These are phyloP conservation scores for Lamprotornis superbus DNA, from an alignment of 2,113 vertebrate genomes.

Conservation along the genomic window DNA sequence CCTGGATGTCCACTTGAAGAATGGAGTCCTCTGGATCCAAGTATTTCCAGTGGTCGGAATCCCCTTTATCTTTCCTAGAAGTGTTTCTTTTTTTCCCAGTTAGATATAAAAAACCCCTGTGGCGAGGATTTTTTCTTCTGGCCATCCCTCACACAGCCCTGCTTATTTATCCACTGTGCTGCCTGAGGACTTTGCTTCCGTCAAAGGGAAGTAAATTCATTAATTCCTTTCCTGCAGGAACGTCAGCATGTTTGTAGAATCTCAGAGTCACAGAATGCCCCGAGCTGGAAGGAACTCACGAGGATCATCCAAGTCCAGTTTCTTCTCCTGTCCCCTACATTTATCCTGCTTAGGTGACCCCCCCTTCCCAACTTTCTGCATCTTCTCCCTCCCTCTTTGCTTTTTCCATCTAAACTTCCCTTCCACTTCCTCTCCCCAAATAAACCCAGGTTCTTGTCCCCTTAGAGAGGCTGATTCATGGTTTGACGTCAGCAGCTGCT, in stretches of 20 bases:
- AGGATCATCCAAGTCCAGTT: not conserved
- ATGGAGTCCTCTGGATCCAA: not conserved
- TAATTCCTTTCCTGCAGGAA: not conserved
- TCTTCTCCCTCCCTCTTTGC: not conserved
- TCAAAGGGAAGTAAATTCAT: not conserved
- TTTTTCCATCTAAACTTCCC: not conserved
- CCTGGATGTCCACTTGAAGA: not conserved
- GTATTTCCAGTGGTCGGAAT: not conserved
- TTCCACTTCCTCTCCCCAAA: not conserved
- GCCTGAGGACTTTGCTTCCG: not conserved
- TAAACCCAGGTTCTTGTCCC: not conserved
- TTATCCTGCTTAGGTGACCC: not conserved
- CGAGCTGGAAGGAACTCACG: not conserved
- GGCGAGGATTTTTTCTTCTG: not conserved
- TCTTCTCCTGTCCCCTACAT: not conserved
- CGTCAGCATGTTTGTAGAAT: accelerated
- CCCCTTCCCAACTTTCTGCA: not conserved
- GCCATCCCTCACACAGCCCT: not conserved
- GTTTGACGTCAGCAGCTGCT: not conserved
- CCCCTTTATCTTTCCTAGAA: not conserved
- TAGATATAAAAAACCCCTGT: not conserved
- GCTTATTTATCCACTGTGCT: not conserved
- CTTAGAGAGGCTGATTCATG: not conserved
- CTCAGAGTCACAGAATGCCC: not conserved
- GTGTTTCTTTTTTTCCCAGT: not conserved